A percentile compares a stretch with the other conserved stretches of the same genome.
These are phyloP conservation scores for Callocephalon fimbriatum DNA, from an alignment of 2,113 vertebrate species.

Conservation along the genomic window DNA sequence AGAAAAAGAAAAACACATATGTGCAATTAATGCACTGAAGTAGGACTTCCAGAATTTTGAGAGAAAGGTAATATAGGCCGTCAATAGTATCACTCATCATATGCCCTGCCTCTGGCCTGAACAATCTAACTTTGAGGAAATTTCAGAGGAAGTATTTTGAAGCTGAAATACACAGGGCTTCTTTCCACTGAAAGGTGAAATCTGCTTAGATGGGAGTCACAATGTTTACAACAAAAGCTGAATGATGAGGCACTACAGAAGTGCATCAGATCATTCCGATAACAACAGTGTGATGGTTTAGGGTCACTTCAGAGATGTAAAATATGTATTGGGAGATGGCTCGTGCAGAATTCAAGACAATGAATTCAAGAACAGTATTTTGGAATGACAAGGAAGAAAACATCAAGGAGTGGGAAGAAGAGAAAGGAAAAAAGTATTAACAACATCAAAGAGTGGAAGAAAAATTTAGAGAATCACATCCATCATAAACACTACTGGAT, in stretches of 20 bases:
- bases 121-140: not conserved
- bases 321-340: not conserved
- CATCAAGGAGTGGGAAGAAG: fast-evolving
- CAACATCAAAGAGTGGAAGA: not conserved
- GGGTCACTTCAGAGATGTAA: not conserved
- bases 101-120: not conserved
- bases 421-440: not conserved
- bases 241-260: fast-evolving
- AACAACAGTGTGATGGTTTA: not conserved
- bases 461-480: not conserved
- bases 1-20: not conserved
- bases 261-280: not conserved
- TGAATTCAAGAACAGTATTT: not conserved
- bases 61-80: not conserved
- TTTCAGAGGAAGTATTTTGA: not conserved
- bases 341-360: not conserved
- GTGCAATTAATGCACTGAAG: not conserved
- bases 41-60: not conserved
- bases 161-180: not conserved
- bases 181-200: not conserved
- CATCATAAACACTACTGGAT: not conserved
- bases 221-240: not conserved
- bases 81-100: not conserved
- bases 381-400: not conserved
- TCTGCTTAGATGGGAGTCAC: not conserved